A percentile compares a stretch with the other conserved stretches of the same genome.
phyloP scores from a whole-genome alignment of 2,113 vertebrate genomes.

The Paradoxurus hermaphroditus region DNA sequence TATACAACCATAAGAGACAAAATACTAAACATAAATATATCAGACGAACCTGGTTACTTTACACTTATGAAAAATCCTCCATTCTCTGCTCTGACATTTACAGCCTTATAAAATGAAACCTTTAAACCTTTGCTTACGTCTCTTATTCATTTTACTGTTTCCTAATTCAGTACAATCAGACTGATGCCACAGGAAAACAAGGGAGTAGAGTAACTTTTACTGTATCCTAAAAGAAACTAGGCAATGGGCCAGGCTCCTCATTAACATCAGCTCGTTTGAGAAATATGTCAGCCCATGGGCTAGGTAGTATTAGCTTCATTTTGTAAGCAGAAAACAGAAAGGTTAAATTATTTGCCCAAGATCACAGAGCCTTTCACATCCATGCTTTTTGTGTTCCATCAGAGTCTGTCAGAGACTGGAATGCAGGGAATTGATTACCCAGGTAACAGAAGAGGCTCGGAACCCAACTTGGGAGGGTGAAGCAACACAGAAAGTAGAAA shows the following conservation, averaged over 20 bases:
- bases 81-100: constrained; percentile 1
- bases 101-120: not conserved
- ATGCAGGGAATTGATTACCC: not conserved
- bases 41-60: not conserved
- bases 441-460: not conserved
- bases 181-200: not conserved
- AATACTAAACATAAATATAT: not conserved
- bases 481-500: not conserved
- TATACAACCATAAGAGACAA: not conserved
- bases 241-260: not conserved
- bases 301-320: not conserved
- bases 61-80: not conserved
- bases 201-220: not conserved
- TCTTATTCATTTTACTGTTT: not conserved
- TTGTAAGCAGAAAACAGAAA: constrained; percentile 7
- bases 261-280: not conserved
- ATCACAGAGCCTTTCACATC: not conserved
- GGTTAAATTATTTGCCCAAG: not conserved
- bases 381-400: not conserved
- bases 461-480: not conserved
- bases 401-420: not conserved
- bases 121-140: not conserved
- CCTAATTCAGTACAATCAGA: not conserved
- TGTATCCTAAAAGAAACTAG: not conserved
- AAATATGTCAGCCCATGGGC: not conserved